phyloP scores from a whole-genome alignment of 2,888 invertebrate genomes.

The Hemaris fuciformis region DNA sequence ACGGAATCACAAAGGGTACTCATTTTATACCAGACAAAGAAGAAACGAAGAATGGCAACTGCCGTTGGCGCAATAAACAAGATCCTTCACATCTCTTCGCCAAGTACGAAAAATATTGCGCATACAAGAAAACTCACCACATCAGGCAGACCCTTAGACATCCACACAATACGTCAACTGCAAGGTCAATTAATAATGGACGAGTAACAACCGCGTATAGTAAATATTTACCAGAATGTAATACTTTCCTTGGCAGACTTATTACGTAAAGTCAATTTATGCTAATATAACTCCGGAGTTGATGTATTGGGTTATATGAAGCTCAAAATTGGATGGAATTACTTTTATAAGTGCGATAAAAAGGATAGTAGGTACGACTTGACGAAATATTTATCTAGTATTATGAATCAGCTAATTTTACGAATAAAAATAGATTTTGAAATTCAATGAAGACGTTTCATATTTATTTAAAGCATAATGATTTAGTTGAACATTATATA shows the following conservation, averaged over 20 bases:
- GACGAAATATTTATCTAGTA: neutral
- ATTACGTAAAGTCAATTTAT: constrained; percentile 54
- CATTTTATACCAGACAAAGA: constrained; percentile 23
- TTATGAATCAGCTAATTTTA: too few relatives aligned
- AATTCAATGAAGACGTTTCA: too few relatives aligned
- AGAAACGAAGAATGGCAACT: constrained; percentile 25
- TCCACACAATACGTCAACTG: neutral
- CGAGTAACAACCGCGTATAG: constrained; percentile 32
- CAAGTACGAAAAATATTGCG: constrained; percentile 38
- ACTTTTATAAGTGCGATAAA: constrained; percentile 19
- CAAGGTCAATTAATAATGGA: constrained; percentile 28
- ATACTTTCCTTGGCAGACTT: constrained; percentile 43
- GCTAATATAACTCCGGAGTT: constrained; percentile 44
- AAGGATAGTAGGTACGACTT: neutral
- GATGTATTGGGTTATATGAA: constrained; percentile 41
- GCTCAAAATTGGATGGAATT: constrained; percentile 32
- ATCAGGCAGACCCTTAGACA: constrained; percentile 17
- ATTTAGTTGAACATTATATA: too few relatives aligned
- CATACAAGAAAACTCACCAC: constrained; percentile 26
- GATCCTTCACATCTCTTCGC: constrained; percentile 29
- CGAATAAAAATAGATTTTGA: too few relatives aligned
- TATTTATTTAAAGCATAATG: too few relatives aligned
- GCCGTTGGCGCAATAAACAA: constrained; percentile 38
- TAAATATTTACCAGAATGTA: constrained; percentile 52
- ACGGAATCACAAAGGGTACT: constrained; percentile 19